These are phyloP conservation scores for Engraulis encrasicolus DNA, from an alignment of 2,113 vertebrate genomes.

Conservation along the genomic window DNA sequence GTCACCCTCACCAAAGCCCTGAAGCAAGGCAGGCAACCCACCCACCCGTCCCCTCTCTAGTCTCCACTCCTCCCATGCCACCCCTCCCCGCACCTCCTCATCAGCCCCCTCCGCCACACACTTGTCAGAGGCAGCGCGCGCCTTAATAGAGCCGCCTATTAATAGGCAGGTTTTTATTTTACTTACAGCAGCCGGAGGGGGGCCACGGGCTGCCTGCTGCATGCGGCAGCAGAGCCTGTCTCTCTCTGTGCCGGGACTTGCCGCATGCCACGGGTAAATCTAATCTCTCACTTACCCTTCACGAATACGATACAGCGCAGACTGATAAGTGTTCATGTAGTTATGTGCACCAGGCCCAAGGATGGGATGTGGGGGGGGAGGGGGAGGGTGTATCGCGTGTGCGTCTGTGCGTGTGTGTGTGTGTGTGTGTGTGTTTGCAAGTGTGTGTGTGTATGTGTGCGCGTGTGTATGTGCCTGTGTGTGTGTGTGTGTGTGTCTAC, in stretches of 20 bases:
- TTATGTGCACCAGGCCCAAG: slow-evolving; percentile 17
- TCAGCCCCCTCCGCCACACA: background rate
- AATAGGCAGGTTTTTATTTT: slow-evolving; percentile 27
- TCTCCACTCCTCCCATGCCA: too few relatives aligned
- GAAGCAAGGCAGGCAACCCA: background rate
- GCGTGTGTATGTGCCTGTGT: too few relatives aligned
- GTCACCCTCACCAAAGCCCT: background rate
- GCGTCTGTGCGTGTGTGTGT: too few relatives aligned
- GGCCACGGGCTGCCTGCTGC: too few relatives aligned
- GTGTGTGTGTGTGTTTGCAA: too few relatives aligned
- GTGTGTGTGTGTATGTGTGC: too few relatives aligned
- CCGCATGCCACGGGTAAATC: slow-evolving; percentile 34
- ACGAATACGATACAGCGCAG: slow-evolving; percentile 36
- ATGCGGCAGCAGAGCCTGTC: background rate
- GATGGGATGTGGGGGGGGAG: too few relatives aligned
- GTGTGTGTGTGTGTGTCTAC: too few relatives aligned
- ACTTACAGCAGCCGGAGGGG: slow-evolving; percentile 34
- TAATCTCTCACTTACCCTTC: slow-evolving; percentile 28
- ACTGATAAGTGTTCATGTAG: slow-evolving; percentile 7
- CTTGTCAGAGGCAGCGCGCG: slow-evolving; percentile 10
- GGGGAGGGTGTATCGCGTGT: too few relatives aligned
- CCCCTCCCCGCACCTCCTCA: background rate
- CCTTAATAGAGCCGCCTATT: slow-evolving; percentile 41
- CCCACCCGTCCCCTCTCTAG: background rate
- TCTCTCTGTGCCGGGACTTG: slow-evolving; percentile 13